Percentiles rank a stretch among this genome's conserved stretches.
Evolutionary conservation across 2,113 vertebrate genomes (phyloP).

Genomic region (Heterotis niloticus): DNA sequence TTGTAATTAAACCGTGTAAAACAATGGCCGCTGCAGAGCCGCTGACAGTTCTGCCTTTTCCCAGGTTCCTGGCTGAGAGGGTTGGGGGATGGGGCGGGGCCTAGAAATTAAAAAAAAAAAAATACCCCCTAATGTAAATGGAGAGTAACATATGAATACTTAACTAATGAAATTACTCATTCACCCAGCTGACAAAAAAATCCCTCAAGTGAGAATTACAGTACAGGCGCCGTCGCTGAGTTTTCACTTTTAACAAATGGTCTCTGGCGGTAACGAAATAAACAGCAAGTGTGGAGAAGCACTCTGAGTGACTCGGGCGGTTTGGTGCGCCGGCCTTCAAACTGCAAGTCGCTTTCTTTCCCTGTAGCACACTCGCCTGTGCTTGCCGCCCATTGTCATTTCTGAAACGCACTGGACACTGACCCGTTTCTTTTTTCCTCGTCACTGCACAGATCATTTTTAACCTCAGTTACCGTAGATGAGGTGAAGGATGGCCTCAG

Average conservation of each 20-base stretch:
- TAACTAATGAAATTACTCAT: constrained; percentile 73
- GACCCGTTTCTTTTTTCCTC: background rate
- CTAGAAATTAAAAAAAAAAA: constrained; percentile 32
- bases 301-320: constrained; percentile 29
- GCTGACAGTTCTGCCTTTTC: constrained; percentile 37
- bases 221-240: constrained; percentile 48
- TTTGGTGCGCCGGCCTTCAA: background rate
- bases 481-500: background rate
- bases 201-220: constrained; percentile 59
- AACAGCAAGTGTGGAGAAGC: constrained; percentile 45
- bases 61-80: constrained; percentile 38
- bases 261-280: constrained; percentile 46
- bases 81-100: constrained; percentile 54
- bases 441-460: background rate
- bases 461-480: background rate
- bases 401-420: too few species aligned
- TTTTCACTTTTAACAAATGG: constrained; percentile 54
- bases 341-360: background rate
- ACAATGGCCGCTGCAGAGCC: constrained; percentile 47
- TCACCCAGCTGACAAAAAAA: constrained; percentile 55
- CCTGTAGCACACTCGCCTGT: background rate
- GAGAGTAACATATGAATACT: constrained; percentile 72
- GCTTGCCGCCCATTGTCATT: background rate
- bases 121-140: constrained; percentile 61
- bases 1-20: constrained; percentile 70